Conservation (phyloP, 2,888 invertebrate species). For the Phytoseiulus persimilis region DNA sequence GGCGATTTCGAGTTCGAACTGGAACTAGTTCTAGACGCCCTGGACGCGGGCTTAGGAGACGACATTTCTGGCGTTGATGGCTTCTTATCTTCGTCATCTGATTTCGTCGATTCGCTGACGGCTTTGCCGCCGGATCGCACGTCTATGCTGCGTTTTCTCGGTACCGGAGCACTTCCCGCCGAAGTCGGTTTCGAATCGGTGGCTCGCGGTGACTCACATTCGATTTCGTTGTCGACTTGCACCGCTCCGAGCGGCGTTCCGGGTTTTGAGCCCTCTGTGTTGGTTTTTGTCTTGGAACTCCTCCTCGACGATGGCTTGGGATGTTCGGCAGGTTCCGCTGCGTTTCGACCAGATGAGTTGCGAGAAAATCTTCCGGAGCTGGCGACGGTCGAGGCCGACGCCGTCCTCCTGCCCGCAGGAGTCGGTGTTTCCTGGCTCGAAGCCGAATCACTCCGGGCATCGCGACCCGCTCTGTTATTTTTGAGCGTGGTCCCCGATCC, state of each 20-base stretch:
- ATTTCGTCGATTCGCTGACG: too few species aligned
- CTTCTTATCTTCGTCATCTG: too few species aligned
- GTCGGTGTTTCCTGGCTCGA: neutral
- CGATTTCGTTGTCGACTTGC: neutral
- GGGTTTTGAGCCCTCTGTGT: neutral
- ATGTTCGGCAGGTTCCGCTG: neutral
- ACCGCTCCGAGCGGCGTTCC: neutral
- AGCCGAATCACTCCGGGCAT: neutral
- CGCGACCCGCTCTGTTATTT: neutral
- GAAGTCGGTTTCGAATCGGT: neutral
- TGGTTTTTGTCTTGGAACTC: neutral
- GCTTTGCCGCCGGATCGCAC: too few species aligned
- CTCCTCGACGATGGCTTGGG: neutral
- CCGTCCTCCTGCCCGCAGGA: neutral
- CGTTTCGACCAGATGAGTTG: neutral
- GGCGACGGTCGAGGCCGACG: neutral
- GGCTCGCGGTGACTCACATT: neutral
- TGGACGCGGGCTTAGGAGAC: neutral
- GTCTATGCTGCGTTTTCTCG: neutral
- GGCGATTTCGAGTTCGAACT: neutral
- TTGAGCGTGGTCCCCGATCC: neutral
- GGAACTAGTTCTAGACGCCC: neutral
- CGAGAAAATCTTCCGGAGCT: neutral
- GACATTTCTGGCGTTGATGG: neutral
- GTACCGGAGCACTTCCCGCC: neutral